phyloP scores from a whole-genome alignment of 2,888 invertebrate species.

The Acleris sparsana region DNA sequence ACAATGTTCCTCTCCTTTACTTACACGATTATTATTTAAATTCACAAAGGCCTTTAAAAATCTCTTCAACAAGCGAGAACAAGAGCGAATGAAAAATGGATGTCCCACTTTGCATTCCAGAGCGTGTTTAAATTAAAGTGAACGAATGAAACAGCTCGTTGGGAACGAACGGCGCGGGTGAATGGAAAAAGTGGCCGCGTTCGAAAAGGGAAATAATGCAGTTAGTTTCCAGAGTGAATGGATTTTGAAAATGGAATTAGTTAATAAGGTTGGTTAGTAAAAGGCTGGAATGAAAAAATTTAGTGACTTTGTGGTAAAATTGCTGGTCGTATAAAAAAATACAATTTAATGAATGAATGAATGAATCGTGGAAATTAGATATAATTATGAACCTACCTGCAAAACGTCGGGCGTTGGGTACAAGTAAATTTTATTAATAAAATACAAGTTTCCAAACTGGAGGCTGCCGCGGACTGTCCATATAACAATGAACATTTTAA shows the following conservation, averaged over 20 bases:
- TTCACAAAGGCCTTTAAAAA: conserved; percentile 19
- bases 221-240: background rate
- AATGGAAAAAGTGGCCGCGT: conserved; percentile 16
- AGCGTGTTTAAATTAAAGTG: conserved; percentile 25
- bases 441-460: no score
- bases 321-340: no score
- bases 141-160: conserved; percentile 24
- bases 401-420: no score
- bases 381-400: no score
- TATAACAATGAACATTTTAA: no score
- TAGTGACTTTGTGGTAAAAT: no score
- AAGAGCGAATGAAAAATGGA: conserved; percentile 27
- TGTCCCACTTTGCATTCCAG: conserved; percentile 18
- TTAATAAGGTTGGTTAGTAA: no score
- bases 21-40: conserved; percentile 6
- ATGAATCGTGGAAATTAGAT: no score
- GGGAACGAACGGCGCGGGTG: conserved; percentile 8
- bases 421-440: no score
- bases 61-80: conserved; percentile 13
- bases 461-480: no score
- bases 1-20: background rate
- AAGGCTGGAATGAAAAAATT: no score
- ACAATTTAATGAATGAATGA: no score
- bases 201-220: conserved; percentile 19
- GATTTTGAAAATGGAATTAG: background rate